Evolutionary conservation across 2,888 invertebrate species (phyloP).

Genomic region (Onthophagus sagittarius): DNA sequence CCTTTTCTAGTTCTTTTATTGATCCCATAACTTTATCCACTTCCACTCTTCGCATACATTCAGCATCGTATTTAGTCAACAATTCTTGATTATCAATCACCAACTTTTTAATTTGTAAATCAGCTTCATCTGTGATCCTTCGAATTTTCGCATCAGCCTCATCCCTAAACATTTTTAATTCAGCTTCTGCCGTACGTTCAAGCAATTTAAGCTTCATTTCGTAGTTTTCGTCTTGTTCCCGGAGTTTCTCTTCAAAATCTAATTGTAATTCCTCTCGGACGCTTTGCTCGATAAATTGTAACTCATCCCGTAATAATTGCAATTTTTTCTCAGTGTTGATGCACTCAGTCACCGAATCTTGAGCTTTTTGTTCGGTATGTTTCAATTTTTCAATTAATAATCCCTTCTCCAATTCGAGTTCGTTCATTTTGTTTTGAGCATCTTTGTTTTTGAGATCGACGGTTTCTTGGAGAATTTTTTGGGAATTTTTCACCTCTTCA

Average conservation of each 20-base stretch:
- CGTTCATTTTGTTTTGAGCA: conserved; percentile 39
- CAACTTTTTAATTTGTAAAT: conserved; percentile 27
- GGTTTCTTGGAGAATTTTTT: conserved; percentile 30
- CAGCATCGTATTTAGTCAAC: conserved; percentile 53
- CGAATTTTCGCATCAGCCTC: background rate
- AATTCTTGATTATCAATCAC: conserved; percentile 41
- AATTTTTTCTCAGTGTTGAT: conserved; percentile 28
- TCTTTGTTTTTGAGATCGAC: conserved; percentile 38
- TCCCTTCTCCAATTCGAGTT: conserved; percentile 38
- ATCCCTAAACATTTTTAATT: conserved; percentile 27
- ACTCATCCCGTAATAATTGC: conserved; percentile 28
- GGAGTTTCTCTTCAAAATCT: conserved; percentile 29
- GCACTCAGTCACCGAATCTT: conserved; percentile 34
- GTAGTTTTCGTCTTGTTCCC: conserved; percentile 35
- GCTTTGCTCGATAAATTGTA: conserved; percentile 6
- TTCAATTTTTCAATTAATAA: conserved; percentile 28
- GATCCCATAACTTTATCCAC: conserved; percentile 51
- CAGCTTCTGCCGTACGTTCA: conserved; percentile 31
- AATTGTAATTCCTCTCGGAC: conserved; percentile 7
- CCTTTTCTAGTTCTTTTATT: conserved; percentile 48
- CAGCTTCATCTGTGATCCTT: background rate
- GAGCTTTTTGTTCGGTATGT: conserved; percentile 27
- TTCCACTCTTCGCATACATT: conserved; percentile 53
- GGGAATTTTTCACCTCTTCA: conserved; percentile 32
- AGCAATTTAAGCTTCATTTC: conserved; percentile 33